A percentile compares a stretch with the other conserved stretches of the same genome.
Evolutionary conservation across 2,113 vertebrate species (phyloP).

Genomic region (Tupaia tana): DNA sequence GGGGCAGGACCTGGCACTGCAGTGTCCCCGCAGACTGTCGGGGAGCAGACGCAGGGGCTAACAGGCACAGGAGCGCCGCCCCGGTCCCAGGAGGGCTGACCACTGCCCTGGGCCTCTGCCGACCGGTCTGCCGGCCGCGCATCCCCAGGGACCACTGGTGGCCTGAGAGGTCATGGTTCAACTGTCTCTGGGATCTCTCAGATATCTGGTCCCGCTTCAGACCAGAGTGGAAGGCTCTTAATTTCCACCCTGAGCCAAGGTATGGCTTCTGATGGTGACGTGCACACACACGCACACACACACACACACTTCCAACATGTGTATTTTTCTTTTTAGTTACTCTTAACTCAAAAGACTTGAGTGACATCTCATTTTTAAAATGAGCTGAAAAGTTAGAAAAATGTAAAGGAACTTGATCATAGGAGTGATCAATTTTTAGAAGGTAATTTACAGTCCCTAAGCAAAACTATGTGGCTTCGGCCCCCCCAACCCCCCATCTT

Average conservation of each 20-base stretch:
- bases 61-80: rapidly evolving
- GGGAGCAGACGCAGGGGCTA: rapidly evolving
- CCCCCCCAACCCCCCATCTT: rapidly evolving
- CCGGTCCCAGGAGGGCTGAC: background rate
- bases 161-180: background rate
- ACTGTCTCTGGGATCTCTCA: background rate
- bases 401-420: background rate
- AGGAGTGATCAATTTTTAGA: background rate
- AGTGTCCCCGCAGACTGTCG: too few species aligned
- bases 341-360: background rate
- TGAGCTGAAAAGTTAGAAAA: background rate
- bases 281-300: rapidly evolving
- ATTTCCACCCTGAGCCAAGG: too few species aligned
- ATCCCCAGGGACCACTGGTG: rapidly evolving
- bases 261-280: background rate
- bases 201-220: too few species aligned
- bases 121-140: rapidly evolving
- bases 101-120: background rate
- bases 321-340: background rate
- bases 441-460: rapidly evolving
- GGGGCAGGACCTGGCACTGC: too few species aligned
- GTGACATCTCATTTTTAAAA: background rate
- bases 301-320: rapidly evolving
- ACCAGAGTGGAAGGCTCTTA: too few species aligned
- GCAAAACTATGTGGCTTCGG: background rate